Base-by-base conservation (phyloP, 2,888 invertebrate species). In the Electrophaes corylata region DNA sequence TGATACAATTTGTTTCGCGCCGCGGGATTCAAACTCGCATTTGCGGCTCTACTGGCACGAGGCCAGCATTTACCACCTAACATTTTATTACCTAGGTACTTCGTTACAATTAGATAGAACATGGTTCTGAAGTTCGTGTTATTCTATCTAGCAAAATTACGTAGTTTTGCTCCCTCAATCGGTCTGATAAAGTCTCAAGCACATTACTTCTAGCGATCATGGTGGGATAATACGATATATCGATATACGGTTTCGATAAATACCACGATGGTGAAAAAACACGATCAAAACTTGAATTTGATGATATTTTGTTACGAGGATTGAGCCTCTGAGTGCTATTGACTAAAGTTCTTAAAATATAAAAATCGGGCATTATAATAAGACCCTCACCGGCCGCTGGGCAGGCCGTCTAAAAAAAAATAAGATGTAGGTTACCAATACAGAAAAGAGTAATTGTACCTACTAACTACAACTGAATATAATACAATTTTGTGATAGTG, bases 1-100 rank as follows among this genome's bases (percentile, higher is more conserved):
- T 37, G 41, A 46, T 51, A 46, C 45, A 51, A 41, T 57, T 46
- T 57, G 46, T 50, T 45, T 26, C 29, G 26, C 16, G 45, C 40
- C 33, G 45, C 35, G 56, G 45, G 26, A 50, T 33, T 46, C 39
- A 40, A 57, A 57, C 50, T 40, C 40, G 45, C 16, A 37, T 37
- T 57, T 45, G 44, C 37, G 23, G 23, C 29, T 39, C 4, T 8
- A 18, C 56, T 56, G 45, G 49, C 56, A 20, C 11, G 16, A 33
- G 40, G 45, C 55, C 48, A 55, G 48, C 29, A n/a, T n/a, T n/a
- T n/a, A n/a, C n/a, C n/a, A 26, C 41, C 33, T 8, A 26, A 20
- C 23, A n/a, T 44, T 43, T 37, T 57, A 57, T 33, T 56, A 45
- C 10, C 19, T 12, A 19, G 43, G 41, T 48, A 19, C 12, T 47